phyloP scores from a whole-genome alignment of 2,113 vertebrate species.

The Oryzias woworae region DNA sequence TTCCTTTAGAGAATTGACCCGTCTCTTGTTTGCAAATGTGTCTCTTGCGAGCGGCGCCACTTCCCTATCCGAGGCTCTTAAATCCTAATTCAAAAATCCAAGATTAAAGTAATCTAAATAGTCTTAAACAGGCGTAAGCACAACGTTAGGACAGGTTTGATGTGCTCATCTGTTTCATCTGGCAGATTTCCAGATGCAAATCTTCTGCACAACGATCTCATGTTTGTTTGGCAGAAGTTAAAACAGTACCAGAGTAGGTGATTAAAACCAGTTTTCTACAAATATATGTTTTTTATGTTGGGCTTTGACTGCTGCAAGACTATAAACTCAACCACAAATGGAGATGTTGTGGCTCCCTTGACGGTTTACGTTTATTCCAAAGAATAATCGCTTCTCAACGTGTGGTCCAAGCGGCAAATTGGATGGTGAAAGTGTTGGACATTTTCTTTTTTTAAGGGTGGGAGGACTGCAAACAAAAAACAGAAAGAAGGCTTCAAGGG shows the following conservation, averaged over 20 bases:
- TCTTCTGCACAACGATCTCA: background rate
- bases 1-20: background rate
- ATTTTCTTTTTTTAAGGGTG: conserved; percentile 5
- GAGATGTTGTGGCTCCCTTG: conserved; percentile 27
- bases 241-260: conserved; percentile 24
- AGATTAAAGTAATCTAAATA: conserved; percentile 46
- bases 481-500: too few species aligned
- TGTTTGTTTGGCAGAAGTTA: conserved; percentile 3
- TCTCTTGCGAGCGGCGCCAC: conserved; percentile 2
- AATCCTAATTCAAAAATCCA: conserved; percentile 37
- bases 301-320: conserved; percentile 31
- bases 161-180: conserved; percentile 21
- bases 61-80: conserved; percentile 29
- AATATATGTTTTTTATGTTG: conserved; percentile 38
- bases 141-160: conserved; percentile 27
- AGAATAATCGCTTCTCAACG: conserved; percentile 38
- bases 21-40: background rate
- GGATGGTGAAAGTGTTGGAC: conserved; percentile 18
- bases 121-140: conserved; percentile 36
- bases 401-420: conserved; percentile 19
- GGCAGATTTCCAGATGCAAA: background rate
- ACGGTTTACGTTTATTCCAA: conserved; percentile 25
- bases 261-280: conserved; percentile 43
- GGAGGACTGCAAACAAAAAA: conserved; percentile 5
- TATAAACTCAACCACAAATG: conserved; percentile 46